These are phyloP conservation scores for Platalea minor DNA, from an alignment of 2,797 vertebrate species.

Conservation along the genomic window DNA sequence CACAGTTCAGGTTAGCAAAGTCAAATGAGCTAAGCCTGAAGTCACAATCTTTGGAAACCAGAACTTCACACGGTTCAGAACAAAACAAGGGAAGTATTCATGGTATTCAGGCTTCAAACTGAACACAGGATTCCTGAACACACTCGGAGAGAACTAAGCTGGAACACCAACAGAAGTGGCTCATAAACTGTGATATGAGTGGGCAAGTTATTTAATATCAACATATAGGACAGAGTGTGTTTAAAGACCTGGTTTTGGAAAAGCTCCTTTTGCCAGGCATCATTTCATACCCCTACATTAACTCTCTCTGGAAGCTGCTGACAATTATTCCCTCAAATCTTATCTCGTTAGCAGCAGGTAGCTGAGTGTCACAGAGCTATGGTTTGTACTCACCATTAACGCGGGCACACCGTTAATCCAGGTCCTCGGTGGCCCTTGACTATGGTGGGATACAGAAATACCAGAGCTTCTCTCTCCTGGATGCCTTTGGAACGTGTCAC, in stretches of 20 bases:
- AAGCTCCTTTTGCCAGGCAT: not conserved
- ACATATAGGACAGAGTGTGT: not conserved
- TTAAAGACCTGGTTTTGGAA: not conserved
- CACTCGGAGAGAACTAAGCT: not conserved
- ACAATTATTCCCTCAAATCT: not conserved
- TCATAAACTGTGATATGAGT: not conserved
- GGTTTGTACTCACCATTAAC: not conserved
- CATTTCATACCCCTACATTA: not conserved
- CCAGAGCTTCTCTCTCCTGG: not conserved
- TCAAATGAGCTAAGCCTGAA: not conserved
- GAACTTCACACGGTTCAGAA: not conserved
- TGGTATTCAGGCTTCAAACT: not conserved
- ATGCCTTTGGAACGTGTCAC: rapidly evolving
- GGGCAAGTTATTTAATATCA: not conserved
- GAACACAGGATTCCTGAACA: not conserved
- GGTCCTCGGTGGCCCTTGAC: not conserved
- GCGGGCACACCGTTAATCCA: not conserved
- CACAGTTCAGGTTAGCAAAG: not conserved
- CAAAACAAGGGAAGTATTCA: not conserved
- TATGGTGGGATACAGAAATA: not conserved
- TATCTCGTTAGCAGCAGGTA: not conserved
- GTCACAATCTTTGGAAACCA: not conserved
- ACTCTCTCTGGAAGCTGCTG: not conserved
- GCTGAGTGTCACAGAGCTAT: not conserved
- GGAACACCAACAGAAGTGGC: not conserved